Evolutionary conservation across 2,888 invertebrate species (phyloP), one percentile per base, ranked within the genome.

Genomic region (Barypeithes pellucidus): DNA sequence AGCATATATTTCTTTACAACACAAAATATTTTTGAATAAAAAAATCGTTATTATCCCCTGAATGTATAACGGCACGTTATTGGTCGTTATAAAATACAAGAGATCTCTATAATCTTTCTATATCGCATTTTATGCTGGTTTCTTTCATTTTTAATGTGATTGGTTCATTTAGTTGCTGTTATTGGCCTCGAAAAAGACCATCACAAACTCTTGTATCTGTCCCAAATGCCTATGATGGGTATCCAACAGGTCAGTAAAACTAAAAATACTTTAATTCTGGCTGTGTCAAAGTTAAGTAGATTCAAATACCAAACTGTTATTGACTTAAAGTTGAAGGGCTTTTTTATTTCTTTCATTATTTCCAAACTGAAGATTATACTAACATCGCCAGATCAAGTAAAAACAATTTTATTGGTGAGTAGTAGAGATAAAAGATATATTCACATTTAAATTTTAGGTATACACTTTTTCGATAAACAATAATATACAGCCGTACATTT

Each of bases 171-270:
- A 87, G 87, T 87, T 85, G 88, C 88, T 84, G 88, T 88, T 83
- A 87, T 88, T 84, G 88, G 88, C 84, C 88, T 88, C 77, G 88
- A 88, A 84, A 88, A 87, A 85, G 88, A 89, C 84, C 88, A 88
- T 81, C 88, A 88, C 86, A 88, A 87, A 84, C 86, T 89, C 81
- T 88, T 89, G 83, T 89, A 88, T 84, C 86, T 89, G 80, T 89
- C 88, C 76, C 88, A 88, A 87, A 87, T 88, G 79, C 87, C 87
- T 73, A 82, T 88, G 87, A 88, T 88, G 87, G 87, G 88, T 88
- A 85, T 87, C 60, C 77, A 79, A 66, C 81, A 82, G 84, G 84
- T 84, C 82, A 84, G 81, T 81, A 79, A 66, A 75, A 14, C 16
- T 16, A 39, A 73, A 50, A 36, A 54, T 41, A 45, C 45, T 59